phyloP scores from a whole-genome alignment of 2,888 invertebrate species.

The Perdita meconis region DNA sequence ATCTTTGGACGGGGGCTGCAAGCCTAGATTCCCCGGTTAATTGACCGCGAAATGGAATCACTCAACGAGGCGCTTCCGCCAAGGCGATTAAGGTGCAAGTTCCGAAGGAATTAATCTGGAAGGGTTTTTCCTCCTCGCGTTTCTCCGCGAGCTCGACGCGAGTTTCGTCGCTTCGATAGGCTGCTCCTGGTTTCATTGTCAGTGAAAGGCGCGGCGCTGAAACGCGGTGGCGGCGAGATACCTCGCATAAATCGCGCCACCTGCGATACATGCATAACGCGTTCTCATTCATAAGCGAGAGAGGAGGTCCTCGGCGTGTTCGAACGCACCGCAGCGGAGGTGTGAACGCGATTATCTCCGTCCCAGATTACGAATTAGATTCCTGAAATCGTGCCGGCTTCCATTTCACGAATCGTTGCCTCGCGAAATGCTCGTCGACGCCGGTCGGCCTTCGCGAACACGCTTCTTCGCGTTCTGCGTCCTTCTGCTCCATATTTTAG shows the following conservation, averaged over 20 bases:
- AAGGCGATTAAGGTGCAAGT: neutral
- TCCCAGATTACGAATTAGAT: conserved; percentile 37
- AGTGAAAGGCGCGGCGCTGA: conserved; percentile 35
- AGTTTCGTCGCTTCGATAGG: too few species aligned
- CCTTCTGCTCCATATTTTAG: conserved; percentile 1
- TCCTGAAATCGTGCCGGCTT: conserved; percentile 28
- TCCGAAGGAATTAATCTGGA: too few species aligned
- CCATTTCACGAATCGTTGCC: conserved; percentile 30
- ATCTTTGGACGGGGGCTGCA: too few species aligned
- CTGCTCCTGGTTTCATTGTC: conserved; percentile 30
- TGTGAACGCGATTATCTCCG: conserved; percentile 20
- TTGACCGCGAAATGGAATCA: neutral
- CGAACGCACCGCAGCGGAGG: conserved; percentile 18
- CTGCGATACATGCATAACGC: conserved; percentile 38
- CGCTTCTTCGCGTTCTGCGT: neutral
- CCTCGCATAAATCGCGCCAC: conserved; percentile 26
- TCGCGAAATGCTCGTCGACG: neutral
- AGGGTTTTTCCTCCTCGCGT: too few species aligned
- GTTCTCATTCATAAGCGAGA: conserved; percentile 48
- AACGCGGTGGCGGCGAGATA: neutral
- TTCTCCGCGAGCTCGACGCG: too few species aligned
- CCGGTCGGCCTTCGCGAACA: neutral
- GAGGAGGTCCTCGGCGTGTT: conserved; percentile 16
- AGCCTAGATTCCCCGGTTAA: too few species aligned
- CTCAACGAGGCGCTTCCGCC: neutral